Base-by-base conservation (phyloP, 2,797 vertebrate genomes). In the Microcaecilia unicolor region DNA sequence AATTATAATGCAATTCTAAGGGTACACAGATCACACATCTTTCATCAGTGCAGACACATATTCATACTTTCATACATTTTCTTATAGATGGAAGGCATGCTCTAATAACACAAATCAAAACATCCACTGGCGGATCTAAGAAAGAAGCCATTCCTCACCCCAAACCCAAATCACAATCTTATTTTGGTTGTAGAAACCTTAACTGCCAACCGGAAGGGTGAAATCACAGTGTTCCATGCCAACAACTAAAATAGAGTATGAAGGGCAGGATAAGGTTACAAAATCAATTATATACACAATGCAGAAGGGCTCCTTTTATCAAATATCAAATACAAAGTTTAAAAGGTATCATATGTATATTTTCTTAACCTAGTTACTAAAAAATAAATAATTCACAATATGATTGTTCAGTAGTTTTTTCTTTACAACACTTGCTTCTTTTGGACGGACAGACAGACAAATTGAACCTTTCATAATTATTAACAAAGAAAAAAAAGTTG, bases 211-310 rank as follows among this genome's bases (percentile, higher is more conserved):
- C 53, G 52, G 49, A 59, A 54, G 52, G 55, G 48, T 57, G 49
- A 53, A 50, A 55, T 61, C 61, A 65, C 50, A 62, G 57, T 54
- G 55, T 37, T 54, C 45, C 52, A 45, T 59, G 48, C 58, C 58
- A 53, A 62, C 45, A 60, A 28, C 8, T n/a, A 18, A 16, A 22
- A 10, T 48, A 54, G 55, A 46, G 50, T 41, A 41, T 41, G 40
- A 43, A 45, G 49, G 55, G 34, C 55, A 30, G 30, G 41, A 45
- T 55, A 27, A n/a, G 25, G 44, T 44, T 59, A 70, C 48, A 67
- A n/a, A 67, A 72, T 65, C 58, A 63, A 50, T 44, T 64, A 68
- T 64, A 38, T 47, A 64, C 38, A 61, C 34, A 45, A 55, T 58
- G 49, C 43, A 42, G 20, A 61, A 51, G 51, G 52, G 36, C 53